These are phyloP conservation scores for Chydorus sphaericus DNA, from an alignment of 2,888 invertebrate species.

Conservation along the genomic window DNA sequence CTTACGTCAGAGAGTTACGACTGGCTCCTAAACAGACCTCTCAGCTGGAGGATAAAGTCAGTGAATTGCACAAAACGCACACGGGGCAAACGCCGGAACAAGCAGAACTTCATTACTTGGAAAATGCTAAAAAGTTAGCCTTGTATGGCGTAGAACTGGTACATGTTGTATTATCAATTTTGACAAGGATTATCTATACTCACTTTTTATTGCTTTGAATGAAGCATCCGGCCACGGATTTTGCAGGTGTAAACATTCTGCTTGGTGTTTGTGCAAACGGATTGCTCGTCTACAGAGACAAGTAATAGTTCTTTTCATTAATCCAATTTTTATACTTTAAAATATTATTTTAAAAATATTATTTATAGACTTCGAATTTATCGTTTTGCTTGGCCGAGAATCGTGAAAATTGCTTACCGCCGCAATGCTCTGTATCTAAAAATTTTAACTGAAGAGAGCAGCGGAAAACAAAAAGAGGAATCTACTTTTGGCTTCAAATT, in stretches of 20 bases:
- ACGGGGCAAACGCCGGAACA: conserved; percentile 96
- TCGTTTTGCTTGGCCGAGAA: conserved; percentile 98
- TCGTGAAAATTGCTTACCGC: conserved; percentile 95
- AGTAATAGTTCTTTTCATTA: conserved; percentile 34
- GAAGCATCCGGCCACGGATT: conserved; percentile 96
- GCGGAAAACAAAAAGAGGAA: conserved; percentile 93
- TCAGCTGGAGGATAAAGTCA: conserved; percentile 85
- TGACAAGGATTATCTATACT: too few relatives aligned
- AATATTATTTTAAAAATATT: neutral
- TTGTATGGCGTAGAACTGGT: conserved; percentile 98
- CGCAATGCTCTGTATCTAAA: conserved; percentile 96
- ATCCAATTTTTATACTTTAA: neutral
- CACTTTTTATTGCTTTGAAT: too few relatives aligned
- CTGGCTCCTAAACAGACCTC: conserved; percentile 85
- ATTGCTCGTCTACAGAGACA: conserved; percentile 82
- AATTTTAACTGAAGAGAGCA: conserved; percentile 96
- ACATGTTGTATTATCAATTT: too few relatives aligned
- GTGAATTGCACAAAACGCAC: conserved; percentile 87
- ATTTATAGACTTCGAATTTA: conserved; percentile 68
- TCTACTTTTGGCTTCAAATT: conserved; percentile 92
- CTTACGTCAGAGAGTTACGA: conserved; percentile 76
- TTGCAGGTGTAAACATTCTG: conserved; percentile 87
- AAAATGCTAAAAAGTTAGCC: conserved; percentile 95
- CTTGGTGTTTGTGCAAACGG: conserved; percentile 96
- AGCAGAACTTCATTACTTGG: conserved; percentile 91